Conservation (phyloP, 2,113 vertebrate genomes). For the Petrocephalus zakoni region DNA sequence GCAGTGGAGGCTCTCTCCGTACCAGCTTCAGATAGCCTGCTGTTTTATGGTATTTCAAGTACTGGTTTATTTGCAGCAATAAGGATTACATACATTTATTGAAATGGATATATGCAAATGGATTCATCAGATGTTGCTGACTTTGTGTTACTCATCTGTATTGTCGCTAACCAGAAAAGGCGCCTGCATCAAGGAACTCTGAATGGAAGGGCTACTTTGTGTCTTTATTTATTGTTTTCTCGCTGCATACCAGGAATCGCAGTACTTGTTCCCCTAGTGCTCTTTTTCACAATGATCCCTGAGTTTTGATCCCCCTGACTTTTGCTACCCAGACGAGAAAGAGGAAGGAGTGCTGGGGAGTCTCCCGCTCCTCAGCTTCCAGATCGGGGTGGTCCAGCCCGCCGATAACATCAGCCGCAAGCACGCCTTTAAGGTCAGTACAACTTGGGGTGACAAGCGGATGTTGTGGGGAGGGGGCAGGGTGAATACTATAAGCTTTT, state of each 20-base stretch:
- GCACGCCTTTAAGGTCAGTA: slow-evolving; percentile 89
- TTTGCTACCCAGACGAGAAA: slow-evolving; percentile 74
- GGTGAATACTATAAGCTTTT: neutral
- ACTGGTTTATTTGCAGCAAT: slow-evolving; percentile 18
- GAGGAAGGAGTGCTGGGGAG: slow-evolving; percentile 86
- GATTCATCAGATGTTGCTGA: slow-evolving; percentile 41
- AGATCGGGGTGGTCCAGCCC: slow-evolving; percentile 70
- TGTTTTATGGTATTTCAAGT: slow-evolving; percentile 34
- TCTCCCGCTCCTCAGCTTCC: slow-evolving; percentile 88
- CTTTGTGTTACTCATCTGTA: neutral
- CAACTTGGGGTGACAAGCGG: neutral
- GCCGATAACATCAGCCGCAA: slow-evolving; percentile 88
- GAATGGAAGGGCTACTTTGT: slow-evolving; percentile 6
- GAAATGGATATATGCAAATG: slow-evolving; percentile 51
- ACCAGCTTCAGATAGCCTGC: slow-evolving; percentile 28
- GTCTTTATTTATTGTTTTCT: neutral
- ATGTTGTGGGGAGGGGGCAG: neutral
- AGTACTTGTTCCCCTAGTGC: neutral
- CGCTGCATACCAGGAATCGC: neutral
- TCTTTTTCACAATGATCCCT: neutral
- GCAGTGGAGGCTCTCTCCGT: slow-evolving; percentile 17
- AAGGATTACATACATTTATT: slow-evolving; percentile 25
- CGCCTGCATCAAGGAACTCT: neutral
- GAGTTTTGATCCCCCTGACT: neutral
- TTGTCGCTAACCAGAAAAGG: neutral